Percentiles rank a stretch among this genome's conserved stretches.
Evolutionary conservation across 2,797 vertebrate genomes (phyloP).

Genomic region (Rhincodon typus): DNA sequence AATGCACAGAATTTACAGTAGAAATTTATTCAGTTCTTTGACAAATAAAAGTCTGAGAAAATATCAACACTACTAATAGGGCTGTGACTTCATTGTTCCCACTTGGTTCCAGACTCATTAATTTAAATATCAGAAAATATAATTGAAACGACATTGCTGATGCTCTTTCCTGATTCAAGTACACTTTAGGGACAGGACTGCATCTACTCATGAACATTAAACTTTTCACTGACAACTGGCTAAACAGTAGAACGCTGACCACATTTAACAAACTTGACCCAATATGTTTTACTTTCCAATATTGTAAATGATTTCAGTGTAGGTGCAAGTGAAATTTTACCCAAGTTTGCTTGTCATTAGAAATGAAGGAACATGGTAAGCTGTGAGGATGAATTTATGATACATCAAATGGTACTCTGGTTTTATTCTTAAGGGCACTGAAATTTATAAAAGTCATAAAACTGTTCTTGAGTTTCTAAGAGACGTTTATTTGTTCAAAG

Average conservation of each 20-base stretch:
- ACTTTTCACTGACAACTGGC: background rate
- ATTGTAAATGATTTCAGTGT: background rate
- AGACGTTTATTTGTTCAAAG: background rate
- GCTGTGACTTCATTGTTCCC: background rate
- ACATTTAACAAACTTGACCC: background rate
- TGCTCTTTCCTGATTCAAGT: background rate
- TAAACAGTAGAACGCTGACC: background rate
- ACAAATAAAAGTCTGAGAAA: background rate
- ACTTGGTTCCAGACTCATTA: background rate
- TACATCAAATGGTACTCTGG: background rate
- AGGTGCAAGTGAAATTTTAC: background rate
- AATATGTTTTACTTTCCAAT: background rate
- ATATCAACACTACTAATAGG: background rate
- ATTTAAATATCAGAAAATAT: background rate
- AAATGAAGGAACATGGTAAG: background rate
- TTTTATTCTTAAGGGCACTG: background rate
- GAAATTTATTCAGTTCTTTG: constrained; percentile 3
- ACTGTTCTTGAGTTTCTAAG: background rate
- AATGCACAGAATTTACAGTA: background rate
- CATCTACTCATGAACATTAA: background rate
- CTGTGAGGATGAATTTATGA: background rate
- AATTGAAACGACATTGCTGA: background rate
- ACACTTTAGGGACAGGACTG: background rate
- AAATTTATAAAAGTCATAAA: background rate
- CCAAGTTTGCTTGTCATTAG: background rate